A percentile compares a stretch with the other conserved stretches of the same genome.
phyloP scores from a whole-genome alignment of 1,140 invertebrate species.

The Pseudomyrmex dendroicus region DNA sequence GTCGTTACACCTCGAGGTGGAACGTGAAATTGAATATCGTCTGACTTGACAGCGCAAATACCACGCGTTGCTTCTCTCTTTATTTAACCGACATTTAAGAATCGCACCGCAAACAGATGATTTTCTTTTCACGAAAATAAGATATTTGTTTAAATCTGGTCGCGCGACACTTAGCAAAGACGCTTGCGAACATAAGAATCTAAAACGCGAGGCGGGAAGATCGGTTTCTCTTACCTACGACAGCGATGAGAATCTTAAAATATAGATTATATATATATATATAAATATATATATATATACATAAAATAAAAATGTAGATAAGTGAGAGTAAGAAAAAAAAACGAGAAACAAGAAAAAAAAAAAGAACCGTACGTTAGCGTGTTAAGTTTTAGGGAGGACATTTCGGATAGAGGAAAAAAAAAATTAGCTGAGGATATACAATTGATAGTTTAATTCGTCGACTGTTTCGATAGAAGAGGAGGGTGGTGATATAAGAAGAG shows the following conservation, averaged over 20 bases:
- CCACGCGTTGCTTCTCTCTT: no score
- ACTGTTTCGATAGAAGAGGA: conserved; percentile 82
- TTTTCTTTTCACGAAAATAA: no score
- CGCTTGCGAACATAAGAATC: conserved; percentile 37
- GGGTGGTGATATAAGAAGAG: conserved; percentile 50
- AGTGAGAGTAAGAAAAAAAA: conserved; percentile 51
- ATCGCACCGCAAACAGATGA: no score
- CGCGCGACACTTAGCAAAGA: conserved; percentile 23
- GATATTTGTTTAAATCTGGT: conserved; percentile 7
- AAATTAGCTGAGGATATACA: conserved; percentile 83
- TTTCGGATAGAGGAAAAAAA: conserved; percentile 76
- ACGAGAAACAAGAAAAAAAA: conserved; percentile 54
- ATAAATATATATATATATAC: conserved; percentile 51
- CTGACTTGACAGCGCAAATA: no score
- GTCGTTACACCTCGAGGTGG: no score
- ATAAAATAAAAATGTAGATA: conserved; percentile 43
- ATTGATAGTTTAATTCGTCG: conserved; percentile 81
- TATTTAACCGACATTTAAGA: no score
- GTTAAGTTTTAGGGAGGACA: conserved; percentile 81
- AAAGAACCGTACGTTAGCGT: conserved; percentile 75
- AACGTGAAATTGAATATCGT: no score
- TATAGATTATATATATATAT: conserved; percentile 46
- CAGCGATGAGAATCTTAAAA: conserved; percentile 1
- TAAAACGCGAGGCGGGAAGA: conserved; percentile 26
- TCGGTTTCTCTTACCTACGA: conserved; percentile 30